Evolutionary conservation across 2,888 invertebrate genomes (phyloP).

Genomic region (Deroplatys truncata): DNA sequence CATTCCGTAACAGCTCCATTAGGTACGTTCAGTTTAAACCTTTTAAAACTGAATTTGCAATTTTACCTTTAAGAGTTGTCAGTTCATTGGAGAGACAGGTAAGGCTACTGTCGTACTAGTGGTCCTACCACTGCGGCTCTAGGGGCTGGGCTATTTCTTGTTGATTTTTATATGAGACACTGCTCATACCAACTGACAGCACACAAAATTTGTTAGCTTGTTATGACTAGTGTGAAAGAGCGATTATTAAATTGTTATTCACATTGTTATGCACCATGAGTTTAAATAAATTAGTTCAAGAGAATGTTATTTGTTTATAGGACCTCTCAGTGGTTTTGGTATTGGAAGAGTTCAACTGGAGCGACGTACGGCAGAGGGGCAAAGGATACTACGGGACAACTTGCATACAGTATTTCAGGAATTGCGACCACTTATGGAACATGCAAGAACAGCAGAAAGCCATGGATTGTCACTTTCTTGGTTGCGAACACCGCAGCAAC

Average conservation of each 20-base stretch:
- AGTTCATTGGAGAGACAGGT: too few relatives aligned
- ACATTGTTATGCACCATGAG: too few relatives aligned
- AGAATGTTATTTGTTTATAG: neutral
- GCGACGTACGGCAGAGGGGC: constrained; percentile 34
- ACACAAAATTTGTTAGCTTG: too few relatives aligned
- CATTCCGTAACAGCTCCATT: constrained; percentile 13
- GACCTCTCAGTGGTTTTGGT: neutral
- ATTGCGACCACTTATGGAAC: constrained; percentile 62
- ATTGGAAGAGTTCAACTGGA: neutral
- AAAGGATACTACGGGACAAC: constrained; percentile 38
- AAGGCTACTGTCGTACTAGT: too few relatives aligned
- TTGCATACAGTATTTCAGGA: constrained; percentile 54
- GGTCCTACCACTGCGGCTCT: too few relatives aligned
- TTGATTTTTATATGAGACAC: too few relatives aligned
- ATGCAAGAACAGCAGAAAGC: constrained; percentile 52
- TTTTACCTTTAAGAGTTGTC: too few relatives aligned
- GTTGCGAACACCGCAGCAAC: neutral
- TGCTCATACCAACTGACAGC: too few relatives aligned
- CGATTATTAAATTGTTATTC: too few relatives aligned
- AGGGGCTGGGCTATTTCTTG: too few relatives aligned
- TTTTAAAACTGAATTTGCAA: neutral
- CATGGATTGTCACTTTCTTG: constrained; percentile 23
- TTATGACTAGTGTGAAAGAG: too few relatives aligned
- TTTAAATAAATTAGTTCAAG: too few relatives aligned
- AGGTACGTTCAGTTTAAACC: neutral